phyloP scores from a whole-genome alignment of 2,113 vertebrate species.

The Xiphorhynchus elegans region DNA sequence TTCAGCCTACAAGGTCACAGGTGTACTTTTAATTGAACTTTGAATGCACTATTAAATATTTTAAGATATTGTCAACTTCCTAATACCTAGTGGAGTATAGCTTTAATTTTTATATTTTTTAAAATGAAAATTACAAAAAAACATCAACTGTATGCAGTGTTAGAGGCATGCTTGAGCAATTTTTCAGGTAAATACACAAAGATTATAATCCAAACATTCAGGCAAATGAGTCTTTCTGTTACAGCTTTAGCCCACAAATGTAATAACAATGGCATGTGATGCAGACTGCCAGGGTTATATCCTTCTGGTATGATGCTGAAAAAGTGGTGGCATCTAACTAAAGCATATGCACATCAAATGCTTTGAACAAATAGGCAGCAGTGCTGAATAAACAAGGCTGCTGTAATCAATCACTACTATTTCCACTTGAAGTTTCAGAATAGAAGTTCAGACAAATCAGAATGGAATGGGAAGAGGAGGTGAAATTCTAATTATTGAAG shows the following conservation, averaged over 20 bases:
- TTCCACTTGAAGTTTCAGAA: not conserved
- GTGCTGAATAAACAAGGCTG: not conserved
- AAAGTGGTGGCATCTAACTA: not conserved
- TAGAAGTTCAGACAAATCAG: not conserved
- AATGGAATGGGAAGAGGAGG: not conserved
- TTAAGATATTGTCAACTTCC: not conserved
- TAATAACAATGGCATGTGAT: not conserved
- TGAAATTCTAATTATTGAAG: not conserved
- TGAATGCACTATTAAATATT: not conserved
- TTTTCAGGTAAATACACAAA: constrained; percentile 9
- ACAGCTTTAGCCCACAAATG: not conserved
- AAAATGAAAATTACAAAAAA: not conserved
- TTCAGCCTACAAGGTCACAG: not conserved
- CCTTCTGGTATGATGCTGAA: not conserved
- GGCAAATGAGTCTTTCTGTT: constrained; percentile 33
- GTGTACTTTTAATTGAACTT: not conserved
- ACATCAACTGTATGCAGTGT: not conserved
- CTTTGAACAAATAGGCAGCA: not conserved
- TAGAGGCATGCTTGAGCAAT: not conserved
- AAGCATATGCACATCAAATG: not conserved
- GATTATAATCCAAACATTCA: not conserved
- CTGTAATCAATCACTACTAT: not conserved
- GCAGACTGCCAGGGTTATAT: not conserved
- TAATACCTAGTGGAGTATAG: not conserved
- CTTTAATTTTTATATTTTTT: not conserved